phyloP scores from a whole-genome alignment of 2,113 vertebrate species.

The Noctilio leporinus region DNA sequence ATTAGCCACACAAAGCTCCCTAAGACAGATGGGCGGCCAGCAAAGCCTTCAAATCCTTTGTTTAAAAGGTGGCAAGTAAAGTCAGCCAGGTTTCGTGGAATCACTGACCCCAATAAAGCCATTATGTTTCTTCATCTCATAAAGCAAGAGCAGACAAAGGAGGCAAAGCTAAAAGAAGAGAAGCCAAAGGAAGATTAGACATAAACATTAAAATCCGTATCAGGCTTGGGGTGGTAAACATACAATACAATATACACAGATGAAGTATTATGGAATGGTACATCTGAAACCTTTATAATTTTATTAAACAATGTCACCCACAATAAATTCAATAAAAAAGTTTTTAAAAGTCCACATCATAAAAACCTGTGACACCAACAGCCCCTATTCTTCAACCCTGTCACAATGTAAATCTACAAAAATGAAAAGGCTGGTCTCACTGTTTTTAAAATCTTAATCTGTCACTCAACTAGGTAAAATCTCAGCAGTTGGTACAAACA shows the following conservation, averaged over 20 bases:
- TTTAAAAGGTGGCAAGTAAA: slow-evolving; percentile 71
- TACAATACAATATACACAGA: too few species aligned
- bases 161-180: slow-evolving; percentile 59
- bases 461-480: slow-evolving; percentile 1
- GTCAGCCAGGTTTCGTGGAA: slow-evolving; percentile 74
- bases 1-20: slow-evolving; percentile 67
- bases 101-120: slow-evolving; percentile 79
- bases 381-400: background rate
- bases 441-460: background rate
- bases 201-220: background rate
- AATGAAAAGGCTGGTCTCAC: background rate
- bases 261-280: too few species aligned
- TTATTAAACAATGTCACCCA: too few species aligned
- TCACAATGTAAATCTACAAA: slow-evolving; percentile 10
- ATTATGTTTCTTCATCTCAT: slow-evolving; percentile 75
- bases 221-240: too few species aligned
- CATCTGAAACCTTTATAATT: too few species aligned
- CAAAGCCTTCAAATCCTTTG: slow-evolving; percentile 75
- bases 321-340: too few species aligned
- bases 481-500: background rate
- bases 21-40: slow-evolving; percentile 79
- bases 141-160: slow-evolving; percentile 70
- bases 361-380: background rate
- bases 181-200: background rate
- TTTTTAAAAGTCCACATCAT: background rate